These are phyloP conservation scores for Atopsyche davidsoni DNA, from an alignment of 1,140 invertebrate species.

Conservation along the genomic window DNA sequence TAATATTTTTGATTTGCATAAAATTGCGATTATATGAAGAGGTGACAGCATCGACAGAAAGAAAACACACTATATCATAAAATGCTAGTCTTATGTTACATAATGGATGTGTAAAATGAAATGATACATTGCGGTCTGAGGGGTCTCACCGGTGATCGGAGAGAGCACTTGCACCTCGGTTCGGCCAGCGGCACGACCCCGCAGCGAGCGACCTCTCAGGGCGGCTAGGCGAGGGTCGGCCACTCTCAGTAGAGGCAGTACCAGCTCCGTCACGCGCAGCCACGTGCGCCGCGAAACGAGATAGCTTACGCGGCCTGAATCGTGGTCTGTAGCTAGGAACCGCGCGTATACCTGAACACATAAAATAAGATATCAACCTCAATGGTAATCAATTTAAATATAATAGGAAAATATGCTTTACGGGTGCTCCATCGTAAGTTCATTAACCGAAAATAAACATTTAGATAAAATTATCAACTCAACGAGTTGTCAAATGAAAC, in stretches of 20 bases:
- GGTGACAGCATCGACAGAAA: too few species aligned
- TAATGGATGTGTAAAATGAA: slow-evolving; percentile 11
- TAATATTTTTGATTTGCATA: background rate
- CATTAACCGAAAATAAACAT: too few species aligned
- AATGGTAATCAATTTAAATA: too few species aligned
- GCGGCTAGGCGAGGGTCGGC: slow-evolving; percentile 84
- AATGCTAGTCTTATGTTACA: slow-evolving; percentile 9
- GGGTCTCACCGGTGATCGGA: slow-evolving; percentile 69
- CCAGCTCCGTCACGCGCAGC: slow-evolving; percentile 85
- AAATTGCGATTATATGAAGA: background rate
- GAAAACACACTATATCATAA: background rate
- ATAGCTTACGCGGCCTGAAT: slow-evolving; percentile 84
- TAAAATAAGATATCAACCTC: background rate
- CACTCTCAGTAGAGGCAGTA: slow-evolving; percentile 73
- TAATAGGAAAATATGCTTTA: too few species aligned
- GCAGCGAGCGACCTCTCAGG: slow-evolving; percentile 72
- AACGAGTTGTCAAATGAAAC: background rate
- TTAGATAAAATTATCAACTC: background rate
- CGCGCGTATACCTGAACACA: slow-evolving; percentile 63
- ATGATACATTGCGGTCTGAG: too few species aligned
- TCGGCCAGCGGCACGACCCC: slow-evolving; percentile 79
- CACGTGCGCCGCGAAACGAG: slow-evolving; percentile 82
- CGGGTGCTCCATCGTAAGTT: too few species aligned
- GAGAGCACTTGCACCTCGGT: slow-evolving; percentile 92
- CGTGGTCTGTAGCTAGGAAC: slow-evolving; percentile 85